Evolutionary conservation across 2,888 invertebrate species (phyloP).

Genomic region (Clanis bilineata): DNA sequence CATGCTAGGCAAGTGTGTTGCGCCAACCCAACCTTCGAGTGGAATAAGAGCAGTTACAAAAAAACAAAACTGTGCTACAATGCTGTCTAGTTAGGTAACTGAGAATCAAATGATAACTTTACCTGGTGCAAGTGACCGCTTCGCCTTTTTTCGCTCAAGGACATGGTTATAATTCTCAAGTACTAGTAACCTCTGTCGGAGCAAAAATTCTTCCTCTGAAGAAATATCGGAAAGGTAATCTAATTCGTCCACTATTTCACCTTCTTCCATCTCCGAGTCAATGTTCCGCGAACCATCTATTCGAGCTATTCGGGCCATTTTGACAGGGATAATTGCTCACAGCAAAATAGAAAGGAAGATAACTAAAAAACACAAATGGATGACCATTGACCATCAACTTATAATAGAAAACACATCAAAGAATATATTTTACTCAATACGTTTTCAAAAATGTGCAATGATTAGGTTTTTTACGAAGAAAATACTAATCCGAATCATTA

Average conservation of each 20-base stretch:
- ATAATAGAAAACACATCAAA: too few species aligned
- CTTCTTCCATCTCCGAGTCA: conserved; percentile 77
- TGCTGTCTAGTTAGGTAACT: too few species aligned
- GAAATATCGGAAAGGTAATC: conserved; percentile 75
- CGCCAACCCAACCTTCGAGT: too few species aligned
- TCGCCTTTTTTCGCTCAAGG: conserved; percentile 74
- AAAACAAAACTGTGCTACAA: too few species aligned
- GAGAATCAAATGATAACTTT: conserved; percentile 28
- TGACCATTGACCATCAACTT: too few species aligned
- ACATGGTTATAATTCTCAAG: conserved; percentile 76
- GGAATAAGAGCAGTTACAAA: too few species aligned
- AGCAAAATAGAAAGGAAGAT: background rate
- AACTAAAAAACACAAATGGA: background rate
- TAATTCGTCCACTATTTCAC: conserved; percentile 71
- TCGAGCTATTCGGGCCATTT: background rate
- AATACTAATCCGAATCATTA: too few species aligned
- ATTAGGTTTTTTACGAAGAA: too few species aligned
- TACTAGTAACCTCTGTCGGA: conserved; percentile 69
- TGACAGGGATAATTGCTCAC: background rate
- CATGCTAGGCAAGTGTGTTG: too few species aligned
- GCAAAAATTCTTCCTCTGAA: conserved; percentile 72
- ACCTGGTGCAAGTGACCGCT: conserved; percentile 55
- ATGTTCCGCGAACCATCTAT: background rate
- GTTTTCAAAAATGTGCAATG: too few species aligned
- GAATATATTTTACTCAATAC: too few species aligned